Base-by-base conservation (phyloP, 2,797 vertebrate genomes). In the Catostomus latipinnis region DNA sequence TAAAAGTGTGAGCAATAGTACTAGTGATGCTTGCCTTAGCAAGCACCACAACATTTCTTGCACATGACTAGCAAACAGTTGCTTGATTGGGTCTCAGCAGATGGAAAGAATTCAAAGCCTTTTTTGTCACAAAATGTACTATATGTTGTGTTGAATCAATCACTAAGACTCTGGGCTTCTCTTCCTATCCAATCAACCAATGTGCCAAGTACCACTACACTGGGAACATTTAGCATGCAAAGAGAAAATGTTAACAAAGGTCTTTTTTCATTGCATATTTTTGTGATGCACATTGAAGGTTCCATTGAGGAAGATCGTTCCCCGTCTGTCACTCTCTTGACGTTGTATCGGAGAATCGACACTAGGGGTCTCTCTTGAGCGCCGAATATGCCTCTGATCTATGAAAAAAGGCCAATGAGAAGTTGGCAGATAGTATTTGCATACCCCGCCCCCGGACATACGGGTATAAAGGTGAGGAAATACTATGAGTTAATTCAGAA, bases 81-180 rank as follows among this genome's bases (percentile, higher is more conserved):
- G 18, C 18, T 60, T 18, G 6, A 11, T 61, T 61, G 12, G 60
- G 5, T 46, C 56, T 43, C 50, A 43, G 22, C 52, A 70, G 50
- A 70, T 70, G 52, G 52, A 57, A n/a, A 56, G 22, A 71, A 56
- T 56, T 68, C 5, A 45, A 56, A 9, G 22, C 3, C 22, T 14
- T 71, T 54, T 52, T 69, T 53, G 49, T 53, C 18, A 56, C 53
- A 34, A 34, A 34, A 34, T 34, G 34, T 34, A 34, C 34, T 34
- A 61, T 61, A 12, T 58, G 7, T 8, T 58, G n/a, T 66, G 63
- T 66, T 66, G 49, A 69, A 14, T 71, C 12, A 71, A 52, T 57
- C 6, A 45, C 52, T 57, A 12, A 22, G 18, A 22, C 22, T 13
- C 11, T 69, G 6, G 12, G 16, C 12, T 43, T 69, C 34, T 6